These are phyloP conservation scores for Porites evermanni DNA, from an alignment of 92 coral and sea anemone species.

Conservation along the genomic window DNA sequence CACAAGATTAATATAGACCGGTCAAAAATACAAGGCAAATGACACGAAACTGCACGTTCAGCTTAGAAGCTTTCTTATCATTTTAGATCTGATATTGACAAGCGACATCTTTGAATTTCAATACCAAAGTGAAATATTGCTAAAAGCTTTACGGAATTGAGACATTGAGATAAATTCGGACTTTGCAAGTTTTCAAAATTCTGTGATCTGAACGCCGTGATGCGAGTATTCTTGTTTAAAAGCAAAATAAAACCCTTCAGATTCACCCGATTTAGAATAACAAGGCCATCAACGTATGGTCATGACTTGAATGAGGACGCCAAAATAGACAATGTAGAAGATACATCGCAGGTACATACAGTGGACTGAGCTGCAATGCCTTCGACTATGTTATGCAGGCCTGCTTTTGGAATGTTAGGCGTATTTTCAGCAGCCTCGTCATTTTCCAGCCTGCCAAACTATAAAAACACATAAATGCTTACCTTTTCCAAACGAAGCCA, in stretches of 20 bases:
- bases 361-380: neutral
- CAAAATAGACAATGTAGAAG: neutral
- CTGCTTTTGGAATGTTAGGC: too few species aligned
- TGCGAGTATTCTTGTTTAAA: neutral
- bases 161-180: neutral
- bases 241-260: neutral
- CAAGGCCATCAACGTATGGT: neutral
- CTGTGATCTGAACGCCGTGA: neutral
- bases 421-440: neutral
- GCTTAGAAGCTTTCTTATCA: slow-evolving; percentile 5
- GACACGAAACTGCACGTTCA: slow-evolving; percentile 8
- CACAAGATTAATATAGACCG: neutral
- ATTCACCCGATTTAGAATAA: neutral
- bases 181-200: neutral
- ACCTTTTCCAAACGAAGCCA: slow-evolving; percentile 15
- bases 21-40: neutral
- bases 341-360: neutral
- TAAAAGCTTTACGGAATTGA: slow-evolving; percentile 6
- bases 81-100: slow-evolving; percentile 15
- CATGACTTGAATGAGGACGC: neutral
- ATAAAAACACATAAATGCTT: slow-evolving; percentile 3
- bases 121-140: slow-evolving; percentile 12
- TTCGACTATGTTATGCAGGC: neutral
- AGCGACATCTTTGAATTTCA: slow-evolving; percentile 12
- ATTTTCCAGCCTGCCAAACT: neutral